Evolutionary conservation across 2,888 invertebrate genomes (phyloP).

Genomic region (Agrochola lota): DNA sequence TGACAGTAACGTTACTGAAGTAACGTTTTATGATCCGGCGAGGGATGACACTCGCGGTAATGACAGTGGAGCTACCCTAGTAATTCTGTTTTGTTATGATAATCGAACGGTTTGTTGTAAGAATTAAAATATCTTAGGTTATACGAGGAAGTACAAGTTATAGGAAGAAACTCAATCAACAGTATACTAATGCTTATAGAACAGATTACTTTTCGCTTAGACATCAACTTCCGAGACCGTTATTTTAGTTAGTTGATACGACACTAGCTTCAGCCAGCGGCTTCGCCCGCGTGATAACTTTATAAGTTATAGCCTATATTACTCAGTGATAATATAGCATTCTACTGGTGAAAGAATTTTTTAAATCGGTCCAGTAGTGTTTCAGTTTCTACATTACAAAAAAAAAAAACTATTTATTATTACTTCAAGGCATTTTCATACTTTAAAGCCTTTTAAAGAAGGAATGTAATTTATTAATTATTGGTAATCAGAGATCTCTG

Average conservation of each 20-base stretch:
- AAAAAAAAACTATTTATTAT: too few relatives aligned
- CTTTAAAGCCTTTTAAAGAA: not conserved
- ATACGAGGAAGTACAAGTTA: too few relatives aligned
- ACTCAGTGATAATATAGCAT: too few relatives aligned
- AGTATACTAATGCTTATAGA: not conserved
- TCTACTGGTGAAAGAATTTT: too few relatives aligned
- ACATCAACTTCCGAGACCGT: not conserved
- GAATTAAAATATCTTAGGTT: not conserved
- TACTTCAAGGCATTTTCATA: too few relatives aligned
- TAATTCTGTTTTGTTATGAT: not conserved
- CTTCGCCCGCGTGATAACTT: too few relatives aligned
- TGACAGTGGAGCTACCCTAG: not conserved
- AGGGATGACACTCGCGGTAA: constrained; percentile 42
- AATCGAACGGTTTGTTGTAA: not conserved
- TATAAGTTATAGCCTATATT: too few relatives aligned
- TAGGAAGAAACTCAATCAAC: not conserved
- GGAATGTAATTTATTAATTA: not conserved
- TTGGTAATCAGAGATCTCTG: not conserved
- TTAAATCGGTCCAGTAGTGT: too few relatives aligned
- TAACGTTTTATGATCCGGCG: constrained; percentile 74
- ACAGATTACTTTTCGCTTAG: not conserved
- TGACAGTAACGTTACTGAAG: constrained; percentile 80
- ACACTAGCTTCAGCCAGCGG: too few relatives aligned
- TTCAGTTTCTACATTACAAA: too few relatives aligned
- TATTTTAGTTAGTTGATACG: too few relatives aligned